Percentiles rank a stretch among this genome's conserved stretches.
Evolutionary conservation across 2,797 vertebrate genomes (phyloP).

Genomic region (Limnodromus scolopaceus): DNA sequence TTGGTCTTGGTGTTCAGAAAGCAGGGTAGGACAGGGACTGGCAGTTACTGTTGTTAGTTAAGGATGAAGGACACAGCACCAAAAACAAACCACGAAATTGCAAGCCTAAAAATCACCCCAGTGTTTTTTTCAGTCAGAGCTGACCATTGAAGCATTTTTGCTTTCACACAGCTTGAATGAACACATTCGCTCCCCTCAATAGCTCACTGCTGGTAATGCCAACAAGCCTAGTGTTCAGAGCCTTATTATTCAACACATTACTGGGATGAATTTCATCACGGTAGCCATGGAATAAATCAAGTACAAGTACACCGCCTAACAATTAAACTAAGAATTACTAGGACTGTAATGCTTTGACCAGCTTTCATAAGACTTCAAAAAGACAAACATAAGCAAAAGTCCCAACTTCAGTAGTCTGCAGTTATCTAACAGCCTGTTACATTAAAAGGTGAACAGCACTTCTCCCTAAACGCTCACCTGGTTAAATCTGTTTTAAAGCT

Average conservation of each 20-base stretch:
- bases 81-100: neutral
- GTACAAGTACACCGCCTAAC: neutral
- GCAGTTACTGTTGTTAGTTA: neutral
- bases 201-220: neutral
- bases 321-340: neutral
- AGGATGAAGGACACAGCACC: accelerated
- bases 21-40: neutral
- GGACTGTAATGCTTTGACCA: neutral
- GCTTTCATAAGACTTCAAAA: neutral
- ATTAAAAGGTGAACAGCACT: neutral
- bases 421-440: neutral
- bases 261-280: neutral
- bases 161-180: neutral
- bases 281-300: neutral
- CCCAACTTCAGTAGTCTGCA: neutral
- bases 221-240: neutral
- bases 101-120: neutral
- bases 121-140: neutral
- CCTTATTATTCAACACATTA: neutral
- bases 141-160: neutral
- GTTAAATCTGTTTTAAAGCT: neutral
- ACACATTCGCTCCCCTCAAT: accelerated
- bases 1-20: neutral
- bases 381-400: neutral
- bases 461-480: neutral